Conservation (phyloP, 1,140 invertebrate species). For the Achroia grisella region DNA sequence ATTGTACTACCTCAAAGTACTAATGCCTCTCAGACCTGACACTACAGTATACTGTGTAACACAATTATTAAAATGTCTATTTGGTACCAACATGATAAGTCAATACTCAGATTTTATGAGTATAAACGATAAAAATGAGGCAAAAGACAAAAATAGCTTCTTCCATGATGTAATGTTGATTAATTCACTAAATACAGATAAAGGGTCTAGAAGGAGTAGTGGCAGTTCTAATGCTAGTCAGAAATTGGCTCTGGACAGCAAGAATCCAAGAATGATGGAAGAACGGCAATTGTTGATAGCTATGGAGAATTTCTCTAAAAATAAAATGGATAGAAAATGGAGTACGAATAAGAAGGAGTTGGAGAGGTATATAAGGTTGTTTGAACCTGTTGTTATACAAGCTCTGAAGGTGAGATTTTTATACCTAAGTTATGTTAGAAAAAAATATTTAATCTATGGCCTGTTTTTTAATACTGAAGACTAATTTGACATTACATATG, state of each 20-base stretch:
- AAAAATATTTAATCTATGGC: no score
- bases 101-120: conserved; percentile 75
- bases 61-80: conserved; percentile 88
- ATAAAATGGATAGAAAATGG: conserved; percentile 65
- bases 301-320: conserved; percentile 64
- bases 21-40: conserved; percentile 81
- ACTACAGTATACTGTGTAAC: conserved; percentile 85
- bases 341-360: conserved; percentile 79
- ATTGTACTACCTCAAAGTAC: conserved; percentile 82
- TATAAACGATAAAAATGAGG: conserved; percentile 27
- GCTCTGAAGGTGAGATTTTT: conserved; percentile 78
- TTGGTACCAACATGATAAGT: conserved; percentile 85
- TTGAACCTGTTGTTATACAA: conserved; percentile 93
- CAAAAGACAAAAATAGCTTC: conserved; percentile 20
- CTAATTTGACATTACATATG: no score
- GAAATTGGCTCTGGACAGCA: conserved; percentile 40
- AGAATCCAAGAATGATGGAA: conserved; percentile 40
- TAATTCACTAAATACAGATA: conserved; percentile 14
- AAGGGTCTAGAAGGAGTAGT: conserved; percentile 32
- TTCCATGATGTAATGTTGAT: conserved; percentile 36
- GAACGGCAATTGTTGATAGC: conserved; percentile 54
- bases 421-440: no score
- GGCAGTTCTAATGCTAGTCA: conserved; percentile 40
- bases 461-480: no score
- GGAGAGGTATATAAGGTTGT: conserved; percentile 87